Conservation (phyloP, 2,888 invertebrate species). For the Cerastis rubricosa region DNA sequence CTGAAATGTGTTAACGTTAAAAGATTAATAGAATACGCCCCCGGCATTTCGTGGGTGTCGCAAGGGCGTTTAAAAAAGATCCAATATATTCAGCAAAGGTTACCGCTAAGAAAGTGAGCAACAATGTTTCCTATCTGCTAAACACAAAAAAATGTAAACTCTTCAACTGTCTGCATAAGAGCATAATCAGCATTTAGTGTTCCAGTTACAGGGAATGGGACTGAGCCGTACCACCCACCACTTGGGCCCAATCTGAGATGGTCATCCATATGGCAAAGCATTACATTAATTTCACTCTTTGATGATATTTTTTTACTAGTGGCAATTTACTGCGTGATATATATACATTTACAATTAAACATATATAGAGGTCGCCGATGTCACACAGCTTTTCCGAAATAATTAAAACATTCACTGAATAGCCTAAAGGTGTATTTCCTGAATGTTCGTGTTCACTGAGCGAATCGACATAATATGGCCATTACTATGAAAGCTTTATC, state of each 20-base stretch:
- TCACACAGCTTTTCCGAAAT: neutral
- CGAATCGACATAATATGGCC: constrained; percentile 12
- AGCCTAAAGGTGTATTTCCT: neutral
- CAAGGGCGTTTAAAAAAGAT: constrained; percentile 1
- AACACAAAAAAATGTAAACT: neutral
- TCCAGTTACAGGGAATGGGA: too few species aligned
- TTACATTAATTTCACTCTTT: neutral
- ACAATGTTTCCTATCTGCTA: neutral
- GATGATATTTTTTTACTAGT: neutral
- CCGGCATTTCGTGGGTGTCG: neutral
- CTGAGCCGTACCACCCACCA: neutral
- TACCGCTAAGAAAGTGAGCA: neutral
- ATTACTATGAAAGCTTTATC: constrained; percentile 29
- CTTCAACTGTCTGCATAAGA: neutral
- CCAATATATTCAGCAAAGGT: neutral
- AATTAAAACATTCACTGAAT: constrained; percentile 12
- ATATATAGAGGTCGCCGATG: neutral
- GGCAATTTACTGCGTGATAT: neutral
- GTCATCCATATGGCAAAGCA: too few species aligned
- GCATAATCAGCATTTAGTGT: neutral
- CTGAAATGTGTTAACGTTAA: constrained; percentile 25
- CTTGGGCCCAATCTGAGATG: neutral
- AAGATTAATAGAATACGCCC: constrained; percentile 9
- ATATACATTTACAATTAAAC: neutral
- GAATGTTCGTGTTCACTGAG: constrained; percentile 25